A percentile compares a stretch with the other conserved stretches of the same genome.
Evolutionary conservation across 2,888 invertebrate species (phyloP).

Genomic region (Callosobruchus maculatus): DNA sequence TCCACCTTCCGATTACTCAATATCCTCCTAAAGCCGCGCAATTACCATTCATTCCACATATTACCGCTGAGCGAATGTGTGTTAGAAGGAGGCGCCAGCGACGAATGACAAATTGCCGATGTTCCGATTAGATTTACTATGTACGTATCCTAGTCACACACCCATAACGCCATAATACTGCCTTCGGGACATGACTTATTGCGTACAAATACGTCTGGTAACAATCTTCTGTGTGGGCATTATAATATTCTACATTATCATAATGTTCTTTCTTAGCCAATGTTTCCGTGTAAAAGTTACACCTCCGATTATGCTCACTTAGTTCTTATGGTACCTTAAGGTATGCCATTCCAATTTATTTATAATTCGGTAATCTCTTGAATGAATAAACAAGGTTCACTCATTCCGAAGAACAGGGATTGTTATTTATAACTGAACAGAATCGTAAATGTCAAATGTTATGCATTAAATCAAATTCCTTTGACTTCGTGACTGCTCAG

Average conservation of each 20-base stretch:
- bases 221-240: conserved; percentile 11
- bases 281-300: background rate
- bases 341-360: too few relatives aligned
- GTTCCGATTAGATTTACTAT: conserved; percentile 12
- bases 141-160: background rate
- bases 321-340: too few relatives aligned
- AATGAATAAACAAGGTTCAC: too few relatives aligned
- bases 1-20: background rate
- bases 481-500: too few relatives aligned
- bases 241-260: conserved; percentile 9
- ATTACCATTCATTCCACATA: background rate
- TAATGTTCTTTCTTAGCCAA: background rate
- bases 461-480: too few relatives aligned
- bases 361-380: too few relatives aligned
- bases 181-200: conserved; percentile 6
- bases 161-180: background rate
- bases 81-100: background rate
- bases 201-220: conserved; percentile 10
- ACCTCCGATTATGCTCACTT: background rate
- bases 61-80: conserved; percentile 6
- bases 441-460: too few relatives aligned
- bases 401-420: too few relatives aligned
- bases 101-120: conserved; percentile 14
- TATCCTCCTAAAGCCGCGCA: background rate
- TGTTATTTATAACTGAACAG: too few relatives aligned